Evolutionary conservation across 1,140 invertebrate genomes (phyloP), one percentile per base, ranked within the genome.

Genomic region (Homalodisca vitripennis): DNA sequence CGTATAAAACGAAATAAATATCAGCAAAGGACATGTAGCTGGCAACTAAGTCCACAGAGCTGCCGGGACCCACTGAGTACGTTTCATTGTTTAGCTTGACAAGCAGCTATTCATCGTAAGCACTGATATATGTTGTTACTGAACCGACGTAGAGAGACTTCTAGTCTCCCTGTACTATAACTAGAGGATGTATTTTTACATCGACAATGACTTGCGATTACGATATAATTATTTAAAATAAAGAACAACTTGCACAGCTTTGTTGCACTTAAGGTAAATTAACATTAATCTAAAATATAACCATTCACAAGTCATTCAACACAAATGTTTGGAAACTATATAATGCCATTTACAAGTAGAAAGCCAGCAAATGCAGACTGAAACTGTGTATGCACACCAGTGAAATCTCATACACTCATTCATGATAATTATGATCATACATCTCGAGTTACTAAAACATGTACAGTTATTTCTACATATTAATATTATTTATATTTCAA

Each of bases 391-490:
- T 66, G 55, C 62, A 64, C 30, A 41, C 12, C 2, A 10, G 62
- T 64, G 32, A 41, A 47, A 27, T 46, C 20, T 66, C 26, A 47
- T 24, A 66, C 41, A 46, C 27, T 46, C 41, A 66, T 47, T 66
- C 63, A 47, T 47, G 17, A 66, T 46, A 64, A 27, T 64, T 26
- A 55, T 26, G 6, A 64, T 64, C 30, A 47, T 66, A 66, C 27
- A 41, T 13, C 20, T 66, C 41, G n/a, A 31, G 17, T 47, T 60
- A 47, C 41, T 41, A 66, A 66, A 66, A 66, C n/a, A 66, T 66
- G 63, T 66, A 66, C 63, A 66, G 41, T 47, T 66, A 66, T 46
- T 66, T 32, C 63, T 66, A 66, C 63, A 64, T 41, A 20, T 30
- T 66, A 46, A 31, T 27, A 46, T 46, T 46, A 46, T 46, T 47